phyloP scores from a whole-genome alignment of 2,113 vertebrate species.

The Petroica traversi region DNA sequence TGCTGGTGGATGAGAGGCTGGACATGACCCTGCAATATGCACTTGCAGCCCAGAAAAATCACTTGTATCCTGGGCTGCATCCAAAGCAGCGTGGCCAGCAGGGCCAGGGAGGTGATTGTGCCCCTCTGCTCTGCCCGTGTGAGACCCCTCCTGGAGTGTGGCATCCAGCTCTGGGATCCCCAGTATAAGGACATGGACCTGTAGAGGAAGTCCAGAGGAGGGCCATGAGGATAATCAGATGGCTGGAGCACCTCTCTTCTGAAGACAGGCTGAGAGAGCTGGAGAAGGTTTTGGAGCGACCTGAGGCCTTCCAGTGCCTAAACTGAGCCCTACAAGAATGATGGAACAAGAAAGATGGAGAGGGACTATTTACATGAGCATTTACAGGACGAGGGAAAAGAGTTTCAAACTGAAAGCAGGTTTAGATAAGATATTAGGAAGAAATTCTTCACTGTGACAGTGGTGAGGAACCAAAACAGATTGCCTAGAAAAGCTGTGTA shows the following conservation, averaged over 20 bases:
- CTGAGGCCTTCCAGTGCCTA: not conserved
- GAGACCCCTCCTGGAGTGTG: fast-evolving
- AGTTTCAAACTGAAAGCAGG: not conserved
- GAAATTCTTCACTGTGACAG: not conserved
- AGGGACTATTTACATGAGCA: not conserved
- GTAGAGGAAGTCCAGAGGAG: not conserved
- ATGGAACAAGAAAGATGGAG: not conserved
- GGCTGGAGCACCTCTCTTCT: not conserved
- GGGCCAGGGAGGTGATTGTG: not conserved
- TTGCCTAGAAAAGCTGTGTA: not conserved
- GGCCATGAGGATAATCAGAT: not conserved
- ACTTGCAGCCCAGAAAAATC: not conserved
- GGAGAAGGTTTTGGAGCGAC: not conserved
- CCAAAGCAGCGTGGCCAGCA: not conserved
- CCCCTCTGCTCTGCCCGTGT: not conserved
- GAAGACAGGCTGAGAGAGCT: not conserved
- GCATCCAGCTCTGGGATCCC: not conserved
- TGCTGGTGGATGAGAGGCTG: not conserved
- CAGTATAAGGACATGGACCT: not conserved
- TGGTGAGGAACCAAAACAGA: not conserved
- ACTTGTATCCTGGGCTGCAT: not conserved
- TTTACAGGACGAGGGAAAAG: not conserved
- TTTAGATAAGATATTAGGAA: not conserved
- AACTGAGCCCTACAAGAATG: not conserved
- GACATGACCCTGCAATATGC: not conserved